Evolutionary conservation across 1,140 invertebrate genomes (phyloP).

Genomic region (Zaprionus tsacasi): DNA sequence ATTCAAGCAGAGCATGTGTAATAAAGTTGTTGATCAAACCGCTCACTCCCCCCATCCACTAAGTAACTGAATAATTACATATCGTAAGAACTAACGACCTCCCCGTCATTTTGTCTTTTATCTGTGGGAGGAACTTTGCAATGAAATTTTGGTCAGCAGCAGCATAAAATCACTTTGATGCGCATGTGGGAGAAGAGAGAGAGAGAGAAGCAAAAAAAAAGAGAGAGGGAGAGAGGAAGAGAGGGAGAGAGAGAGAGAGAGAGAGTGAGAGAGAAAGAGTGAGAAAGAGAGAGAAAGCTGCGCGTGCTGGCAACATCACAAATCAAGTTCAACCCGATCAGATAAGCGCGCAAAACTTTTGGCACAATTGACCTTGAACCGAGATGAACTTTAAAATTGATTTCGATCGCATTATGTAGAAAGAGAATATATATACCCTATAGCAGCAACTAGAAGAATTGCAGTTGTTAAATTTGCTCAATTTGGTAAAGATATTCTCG

Average conservation of each 20-base stretch:
- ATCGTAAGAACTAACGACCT: not conserved
- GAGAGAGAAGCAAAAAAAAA: not conserved
- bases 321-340: slow-evolving; percentile 1
- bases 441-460: not conserved
- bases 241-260: not conserved
- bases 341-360: not conserved
- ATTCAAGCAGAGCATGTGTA: not conserved
- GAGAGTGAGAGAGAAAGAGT: not conserved
- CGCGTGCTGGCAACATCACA: not conserved
- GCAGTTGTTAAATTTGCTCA: not conserved
- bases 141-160: slow-evolving; percentile 2
- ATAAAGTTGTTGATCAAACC: slow-evolving; percentile 21
- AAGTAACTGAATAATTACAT: not conserved
- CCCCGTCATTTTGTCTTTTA: not conserved
- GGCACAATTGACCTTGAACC: not conserved
- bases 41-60: not conserved
- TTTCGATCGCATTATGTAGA: not conserved
- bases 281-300: not conserved
- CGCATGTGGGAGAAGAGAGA: not conserved
- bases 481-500: not conserved
- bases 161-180: slow-evolving; percentile 1
- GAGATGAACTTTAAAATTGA: not conserved
- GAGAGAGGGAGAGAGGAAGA: not conserved
- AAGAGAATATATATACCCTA: not conserved
- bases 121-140: not conserved